Conservation (phyloP, 2,797 vertebrate species). For the Adrianichthys oophorus region DNA sequence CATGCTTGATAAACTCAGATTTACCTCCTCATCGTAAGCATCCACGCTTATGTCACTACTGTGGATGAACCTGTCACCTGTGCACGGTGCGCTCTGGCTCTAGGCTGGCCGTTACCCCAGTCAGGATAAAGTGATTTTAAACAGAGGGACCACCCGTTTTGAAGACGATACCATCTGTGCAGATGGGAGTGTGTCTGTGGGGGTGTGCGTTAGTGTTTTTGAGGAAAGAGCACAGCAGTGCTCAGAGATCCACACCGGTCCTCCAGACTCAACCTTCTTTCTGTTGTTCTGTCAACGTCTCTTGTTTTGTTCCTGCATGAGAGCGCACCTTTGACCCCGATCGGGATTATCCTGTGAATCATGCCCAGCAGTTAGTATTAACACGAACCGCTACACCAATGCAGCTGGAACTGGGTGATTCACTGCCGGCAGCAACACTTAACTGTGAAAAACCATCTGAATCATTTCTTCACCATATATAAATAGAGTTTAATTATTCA, state of each 20-base stretch:
- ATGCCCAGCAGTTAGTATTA: background rate
- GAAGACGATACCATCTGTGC: background rate
- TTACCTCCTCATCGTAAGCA: no score
- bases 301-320: background rate
- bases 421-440: background rate
- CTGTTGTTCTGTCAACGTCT: background rate
- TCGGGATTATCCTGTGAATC: slow-evolving; percentile 8
- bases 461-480: slow-evolving; percentile 12
- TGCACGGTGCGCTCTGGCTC: no score
- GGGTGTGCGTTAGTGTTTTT: background rate
- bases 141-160: background rate
- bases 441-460: slow-evolving; percentile 3
- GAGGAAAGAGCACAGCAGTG: background rate
- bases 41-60: no score
- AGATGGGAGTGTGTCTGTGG: background rate
- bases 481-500: slow-evolving; percentile 49
- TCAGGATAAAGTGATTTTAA: no score
- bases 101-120: no score
- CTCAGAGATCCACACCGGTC: background rate
- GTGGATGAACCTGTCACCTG: no score
- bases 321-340: background rate
- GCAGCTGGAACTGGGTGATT: slow-evolving; percentile 4
- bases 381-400: background rate
- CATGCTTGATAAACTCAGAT: no score
- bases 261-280: slow-evolving; percentile 1